Percentiles rank a stretch among this genome's conserved stretches.
phyloP scores from a whole-genome alignment of 37 sponge, comb jelly and placozoan species.

The Halichondria panicea region DNA sequence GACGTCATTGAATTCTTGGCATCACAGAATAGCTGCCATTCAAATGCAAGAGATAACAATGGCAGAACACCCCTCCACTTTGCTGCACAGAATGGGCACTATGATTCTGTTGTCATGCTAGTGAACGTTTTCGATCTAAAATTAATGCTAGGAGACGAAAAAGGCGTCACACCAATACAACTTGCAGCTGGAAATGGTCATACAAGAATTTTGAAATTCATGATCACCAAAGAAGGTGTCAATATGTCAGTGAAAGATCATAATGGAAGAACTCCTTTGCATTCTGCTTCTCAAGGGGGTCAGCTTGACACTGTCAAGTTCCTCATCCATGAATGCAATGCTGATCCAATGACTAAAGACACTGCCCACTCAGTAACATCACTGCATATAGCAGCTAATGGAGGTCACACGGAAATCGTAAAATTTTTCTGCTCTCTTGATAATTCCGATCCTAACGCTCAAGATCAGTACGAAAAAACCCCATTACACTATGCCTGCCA shows the following conservation, averaged over 20 bases:
- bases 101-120: conserved; percentile 18
- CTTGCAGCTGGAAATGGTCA: conserved; percentile 49
- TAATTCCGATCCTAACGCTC: conserved; percentile 14
- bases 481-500: conserved; percentile 76
- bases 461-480: conserved; percentile 32
- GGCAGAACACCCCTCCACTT: conserved; percentile 33
- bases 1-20: conserved; percentile 18
- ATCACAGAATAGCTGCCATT: conserved; percentile 7
- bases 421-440: conserved; percentile 30
- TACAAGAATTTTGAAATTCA: conserved; percentile 19
- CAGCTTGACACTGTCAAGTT: conserved; percentile 49
- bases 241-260: conserved; percentile 3
- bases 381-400: conserved; percentile 23
- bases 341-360: conserved; percentile 19
- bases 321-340: conserved; percentile 29
- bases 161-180: conserved; percentile 35
- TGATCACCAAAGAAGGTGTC: conserved; percentile 1
- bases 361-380: conserved; percentile 18
- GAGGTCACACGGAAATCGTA: conserved; percentile 12
- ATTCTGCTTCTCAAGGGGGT: conserved; percentile 40
- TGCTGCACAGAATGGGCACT: conserved; percentile 47
- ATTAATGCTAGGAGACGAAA: conserved; percentile 3
- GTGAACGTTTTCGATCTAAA: conserved; percentile 6
- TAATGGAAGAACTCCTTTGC: conserved; percentile 39
- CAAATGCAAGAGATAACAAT: conserved; percentile 11